These are phyloP conservation scores for Cavia aperea DNA, from an alignment of 2,113 vertebrate species.

Conservation along the genomic window DNA sequence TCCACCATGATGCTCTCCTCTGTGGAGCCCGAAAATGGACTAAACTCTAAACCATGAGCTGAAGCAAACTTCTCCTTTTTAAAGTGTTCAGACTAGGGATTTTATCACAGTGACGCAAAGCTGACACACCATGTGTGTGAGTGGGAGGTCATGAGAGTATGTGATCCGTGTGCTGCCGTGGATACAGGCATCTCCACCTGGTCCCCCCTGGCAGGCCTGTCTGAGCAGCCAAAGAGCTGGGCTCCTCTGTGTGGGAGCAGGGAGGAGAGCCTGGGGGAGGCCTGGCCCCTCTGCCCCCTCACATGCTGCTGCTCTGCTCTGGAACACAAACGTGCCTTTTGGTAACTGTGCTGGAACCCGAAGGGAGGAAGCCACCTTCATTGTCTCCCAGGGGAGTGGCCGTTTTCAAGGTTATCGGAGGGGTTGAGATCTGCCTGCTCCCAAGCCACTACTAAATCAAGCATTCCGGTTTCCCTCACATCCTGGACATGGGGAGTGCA, in stretches of 20 bases:
- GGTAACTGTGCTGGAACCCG: background rate
- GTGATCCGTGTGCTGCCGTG: background rate
- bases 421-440: constrained; percentile 45
- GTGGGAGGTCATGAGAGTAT: background rate
- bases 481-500: constrained; percentile 38
- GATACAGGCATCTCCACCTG: background rate
- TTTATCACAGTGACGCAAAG: background rate
- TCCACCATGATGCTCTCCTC: background rate
- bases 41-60: background rate
- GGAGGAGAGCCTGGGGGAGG: background rate
- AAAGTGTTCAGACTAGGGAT: background rate
- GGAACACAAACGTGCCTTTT: background rate
- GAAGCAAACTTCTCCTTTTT: background rate
- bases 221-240: background rate
- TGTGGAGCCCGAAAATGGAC: background rate
- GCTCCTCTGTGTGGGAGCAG: background rate
- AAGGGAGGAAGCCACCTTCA: background rate
- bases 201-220: background rate
- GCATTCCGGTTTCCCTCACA: constrained; percentile 56
- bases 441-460: constrained; percentile 55
- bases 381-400: constrained; percentile 35
- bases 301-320: background rate
- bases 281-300: fast-evolving
- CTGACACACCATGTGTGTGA: background rate
- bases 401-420: constrained; percentile 63